phyloP scores from a whole-genome alignment of 1,140 invertebrate genomes.

The Acromyrmex echinatior region DNA sequence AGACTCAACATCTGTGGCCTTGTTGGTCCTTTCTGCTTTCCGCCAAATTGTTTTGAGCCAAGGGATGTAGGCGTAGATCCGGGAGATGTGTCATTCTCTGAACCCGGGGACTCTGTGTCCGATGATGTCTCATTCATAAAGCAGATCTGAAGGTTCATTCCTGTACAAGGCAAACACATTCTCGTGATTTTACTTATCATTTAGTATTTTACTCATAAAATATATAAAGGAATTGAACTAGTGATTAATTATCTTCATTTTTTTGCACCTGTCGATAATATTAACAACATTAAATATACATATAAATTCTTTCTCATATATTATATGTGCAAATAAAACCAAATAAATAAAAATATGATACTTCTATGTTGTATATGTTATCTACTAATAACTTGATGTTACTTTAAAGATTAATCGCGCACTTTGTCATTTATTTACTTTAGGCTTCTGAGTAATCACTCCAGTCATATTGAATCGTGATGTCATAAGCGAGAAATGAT shows the following conservation, averaged over 20 bases:
- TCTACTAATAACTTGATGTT: not conserved
- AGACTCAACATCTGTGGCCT: slow-evolving; percentile 83
- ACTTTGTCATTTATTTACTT: too few species aligned
- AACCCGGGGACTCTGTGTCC: slow-evolving; percentile 92
- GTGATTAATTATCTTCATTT: not conserved
- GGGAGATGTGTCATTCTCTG: slow-evolving; percentile 88
- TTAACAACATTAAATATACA: not conserved
- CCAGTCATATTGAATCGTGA: too few species aligned
- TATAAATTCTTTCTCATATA: not conserved
- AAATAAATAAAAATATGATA: not conserved
- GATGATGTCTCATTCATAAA: slow-evolving; percentile 97
- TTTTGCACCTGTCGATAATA: not conserved
- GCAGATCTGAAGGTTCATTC: slow-evolving; percentile 97
- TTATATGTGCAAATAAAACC: not conserved
- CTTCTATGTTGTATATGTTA: not conserved
- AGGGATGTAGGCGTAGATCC: slow-evolving; percentile 67
- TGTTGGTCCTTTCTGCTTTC: slow-evolving; percentile 71
- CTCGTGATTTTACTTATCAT: not conserved
- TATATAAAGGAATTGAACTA: not conserved
- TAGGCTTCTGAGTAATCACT: too few species aligned
- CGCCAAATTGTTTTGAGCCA: slow-evolving; percentile 68
- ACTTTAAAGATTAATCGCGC: not conserved
- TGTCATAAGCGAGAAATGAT: too few species aligned
- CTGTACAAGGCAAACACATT: slow-evolving; percentile 85
- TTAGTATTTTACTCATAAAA: not conserved